Evolutionary conservation across 35 echinoderm and acorn worm genomes (phyloP).

Genomic region (Hemicentrotus pulcherrimus): DNA sequence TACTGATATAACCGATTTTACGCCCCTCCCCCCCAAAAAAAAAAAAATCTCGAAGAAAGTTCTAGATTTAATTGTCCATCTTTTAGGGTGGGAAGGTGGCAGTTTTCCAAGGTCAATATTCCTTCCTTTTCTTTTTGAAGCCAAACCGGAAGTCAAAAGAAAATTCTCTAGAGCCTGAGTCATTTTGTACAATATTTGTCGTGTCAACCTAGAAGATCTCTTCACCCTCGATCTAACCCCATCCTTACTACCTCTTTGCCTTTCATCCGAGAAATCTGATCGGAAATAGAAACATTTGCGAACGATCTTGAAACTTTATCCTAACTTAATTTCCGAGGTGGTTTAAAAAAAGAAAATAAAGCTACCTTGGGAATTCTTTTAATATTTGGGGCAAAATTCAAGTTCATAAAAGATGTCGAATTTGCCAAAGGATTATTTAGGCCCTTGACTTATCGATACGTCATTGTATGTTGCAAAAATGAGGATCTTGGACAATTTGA

Average conservation of each 20-base stretch:
- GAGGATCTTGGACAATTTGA: too few relatives aligned
- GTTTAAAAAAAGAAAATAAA: constrained; percentile 25
- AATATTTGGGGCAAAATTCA: background rate
- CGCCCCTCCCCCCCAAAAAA: background rate
- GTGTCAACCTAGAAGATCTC: background rate
- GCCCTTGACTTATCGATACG: too few relatives aligned
- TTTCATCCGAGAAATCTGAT: constrained; percentile 14
- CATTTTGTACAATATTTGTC: background rate
- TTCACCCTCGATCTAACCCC: background rate
- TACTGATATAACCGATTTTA: too few relatives aligned
- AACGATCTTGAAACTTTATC: constrained; percentile 25
- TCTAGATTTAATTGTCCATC: background rate
- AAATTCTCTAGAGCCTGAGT: background rate
- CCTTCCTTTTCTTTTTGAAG: constrained; percentile 12
- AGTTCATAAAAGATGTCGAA: background rate
- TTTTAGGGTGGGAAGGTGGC: background rate
- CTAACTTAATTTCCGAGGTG: constrained; percentile 33
- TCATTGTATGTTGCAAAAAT: too few relatives aligned
- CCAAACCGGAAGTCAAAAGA: constrained; percentile 16
- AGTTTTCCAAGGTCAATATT: constrained; percentile 12
- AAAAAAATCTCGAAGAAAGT: background rate
- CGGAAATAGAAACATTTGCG: constrained; percentile 24
- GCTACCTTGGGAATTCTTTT: background rate
- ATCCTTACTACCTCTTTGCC: background rate
- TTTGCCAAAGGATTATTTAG: background rate